Conservation (phyloP, 2,113 vertebrate species). For the Elanoides forficatus region DNA sequence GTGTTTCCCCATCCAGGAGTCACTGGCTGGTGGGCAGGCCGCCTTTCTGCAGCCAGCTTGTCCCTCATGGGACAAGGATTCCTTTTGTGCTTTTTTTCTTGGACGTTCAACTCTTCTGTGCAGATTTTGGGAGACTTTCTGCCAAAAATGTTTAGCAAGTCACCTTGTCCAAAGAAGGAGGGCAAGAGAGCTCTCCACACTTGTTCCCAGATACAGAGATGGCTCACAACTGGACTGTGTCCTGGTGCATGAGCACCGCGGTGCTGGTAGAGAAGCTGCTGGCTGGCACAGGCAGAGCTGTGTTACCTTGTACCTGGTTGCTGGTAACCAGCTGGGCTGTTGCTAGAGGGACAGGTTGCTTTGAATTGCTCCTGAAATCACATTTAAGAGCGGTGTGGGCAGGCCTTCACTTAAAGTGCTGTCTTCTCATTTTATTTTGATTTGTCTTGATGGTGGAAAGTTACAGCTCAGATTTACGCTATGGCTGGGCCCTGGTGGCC, state of each 20-base stretch:
- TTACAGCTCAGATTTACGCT: background rate
- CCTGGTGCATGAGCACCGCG: background rate
- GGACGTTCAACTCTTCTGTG: background rate
- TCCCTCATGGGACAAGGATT: background rate
- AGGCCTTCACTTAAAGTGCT: background rate
- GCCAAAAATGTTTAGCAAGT: background rate
- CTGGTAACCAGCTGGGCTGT: background rate
- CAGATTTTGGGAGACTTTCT: background rate
- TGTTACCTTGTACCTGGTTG: background rate
- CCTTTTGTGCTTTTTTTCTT: background rate
- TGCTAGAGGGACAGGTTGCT: background rate
- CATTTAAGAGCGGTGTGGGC: background rate
- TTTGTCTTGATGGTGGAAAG: background rate
- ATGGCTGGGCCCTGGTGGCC: background rate
- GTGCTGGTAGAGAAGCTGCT: accelerated
- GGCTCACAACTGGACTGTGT: accelerated
- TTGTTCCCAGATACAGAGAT: background rate
- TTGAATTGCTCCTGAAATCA: background rate
- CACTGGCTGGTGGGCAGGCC: background rate
- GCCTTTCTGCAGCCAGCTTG: background rate
- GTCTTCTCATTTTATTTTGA: background rate
- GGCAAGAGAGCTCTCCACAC: background rate
- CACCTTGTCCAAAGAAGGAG: background rate
- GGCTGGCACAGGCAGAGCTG: background rate
- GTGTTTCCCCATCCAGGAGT: background rate